phyloP scores from a whole-genome alignment of 1,140 invertebrate genomes.

The Panagrolaimus sp. region DNA sequence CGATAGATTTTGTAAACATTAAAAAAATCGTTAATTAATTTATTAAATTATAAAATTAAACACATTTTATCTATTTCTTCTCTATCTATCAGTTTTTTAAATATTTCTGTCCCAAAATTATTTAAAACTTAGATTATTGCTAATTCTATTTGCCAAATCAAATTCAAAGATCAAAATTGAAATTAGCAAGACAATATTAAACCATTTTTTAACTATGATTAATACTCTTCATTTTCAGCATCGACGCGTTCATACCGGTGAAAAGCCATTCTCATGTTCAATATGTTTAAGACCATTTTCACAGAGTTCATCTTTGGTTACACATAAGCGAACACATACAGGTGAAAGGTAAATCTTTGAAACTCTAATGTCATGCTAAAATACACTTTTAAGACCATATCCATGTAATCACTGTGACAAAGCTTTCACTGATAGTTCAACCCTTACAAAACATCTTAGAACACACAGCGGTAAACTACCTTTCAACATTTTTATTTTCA shows the following conservation, averaged over 20 bases:
- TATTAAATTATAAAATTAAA: too few relatives aligned
- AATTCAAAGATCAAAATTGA: too few relatives aligned
- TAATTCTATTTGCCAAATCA: too few relatives aligned
- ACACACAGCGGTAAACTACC: constrained; percentile 75
- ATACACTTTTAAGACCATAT: constrained; percentile 64
- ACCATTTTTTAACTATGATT: too few relatives aligned
- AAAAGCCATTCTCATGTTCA: constrained; percentile 81
- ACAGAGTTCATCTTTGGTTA: constrained; percentile 71
- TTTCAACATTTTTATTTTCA: constrained; percentile 65
- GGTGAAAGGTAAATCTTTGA: constrained; percentile 67
- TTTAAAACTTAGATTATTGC: too few relatives aligned
- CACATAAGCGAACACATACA: constrained; percentile 73
- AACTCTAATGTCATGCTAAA: neutral
- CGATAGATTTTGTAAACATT: too few relatives aligned
- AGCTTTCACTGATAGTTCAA: constrained; percentile 57
- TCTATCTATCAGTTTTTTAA: too few relatives aligned
- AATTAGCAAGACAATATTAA: too few relatives aligned
- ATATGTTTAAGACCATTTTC: constrained; percentile 86
- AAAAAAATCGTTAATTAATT: too few relatives aligned
- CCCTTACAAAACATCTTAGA: constrained; percentile 63
- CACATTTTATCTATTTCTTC: too few relatives aligned
- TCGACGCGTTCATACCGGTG: constrained; percentile 64
- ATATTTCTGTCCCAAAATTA: too few relatives aligned
- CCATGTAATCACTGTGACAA: constrained; percentile 72
- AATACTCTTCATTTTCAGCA: constrained; percentile 60